Conservation (phyloP, 2,113 vertebrate species). For the Lathamus discolor region DNA sequence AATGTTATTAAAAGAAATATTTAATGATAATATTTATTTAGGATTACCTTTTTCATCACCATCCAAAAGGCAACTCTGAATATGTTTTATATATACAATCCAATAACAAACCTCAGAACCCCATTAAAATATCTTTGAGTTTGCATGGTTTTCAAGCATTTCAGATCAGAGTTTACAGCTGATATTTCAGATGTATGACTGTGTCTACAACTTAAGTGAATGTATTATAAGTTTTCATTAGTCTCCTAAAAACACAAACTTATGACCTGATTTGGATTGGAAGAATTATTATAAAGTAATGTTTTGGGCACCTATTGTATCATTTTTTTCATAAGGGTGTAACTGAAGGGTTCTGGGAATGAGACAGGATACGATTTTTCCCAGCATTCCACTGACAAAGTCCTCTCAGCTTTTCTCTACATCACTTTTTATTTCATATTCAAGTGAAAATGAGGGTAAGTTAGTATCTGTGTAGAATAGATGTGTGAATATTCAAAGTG, state of each 20-base stretch:
- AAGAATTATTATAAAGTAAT: neutral
- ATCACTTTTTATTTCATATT: neutral
- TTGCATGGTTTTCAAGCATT: neutral
- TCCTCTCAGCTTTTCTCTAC: neutral
- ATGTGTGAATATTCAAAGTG: neutral
- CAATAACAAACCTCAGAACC: neutral
- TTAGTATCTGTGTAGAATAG: neutral
- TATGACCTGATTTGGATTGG: neutral
- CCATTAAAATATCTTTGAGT: neutral
- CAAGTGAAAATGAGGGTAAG: neutral
- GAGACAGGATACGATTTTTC: neutral
- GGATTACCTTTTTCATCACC: neutral
- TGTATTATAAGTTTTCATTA: neutral
- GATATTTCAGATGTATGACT: neutral
- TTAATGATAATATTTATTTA: neutral
- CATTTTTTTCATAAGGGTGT: neutral
- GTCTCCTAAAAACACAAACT: neutral
- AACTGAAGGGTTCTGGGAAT: neutral
- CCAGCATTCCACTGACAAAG: neutral
- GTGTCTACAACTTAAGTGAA: neutral
- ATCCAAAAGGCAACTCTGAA: neutral
- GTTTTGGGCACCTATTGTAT: neutral
- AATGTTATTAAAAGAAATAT: neutral
- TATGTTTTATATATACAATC: neutral
- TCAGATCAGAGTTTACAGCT: neutral